Percentiles rank a stretch among this genome's conserved stretches.
Evolutionary conservation across 2,888 invertebrate genomes (phyloP).

Genomic region (Physocephala rufipes): DNA sequence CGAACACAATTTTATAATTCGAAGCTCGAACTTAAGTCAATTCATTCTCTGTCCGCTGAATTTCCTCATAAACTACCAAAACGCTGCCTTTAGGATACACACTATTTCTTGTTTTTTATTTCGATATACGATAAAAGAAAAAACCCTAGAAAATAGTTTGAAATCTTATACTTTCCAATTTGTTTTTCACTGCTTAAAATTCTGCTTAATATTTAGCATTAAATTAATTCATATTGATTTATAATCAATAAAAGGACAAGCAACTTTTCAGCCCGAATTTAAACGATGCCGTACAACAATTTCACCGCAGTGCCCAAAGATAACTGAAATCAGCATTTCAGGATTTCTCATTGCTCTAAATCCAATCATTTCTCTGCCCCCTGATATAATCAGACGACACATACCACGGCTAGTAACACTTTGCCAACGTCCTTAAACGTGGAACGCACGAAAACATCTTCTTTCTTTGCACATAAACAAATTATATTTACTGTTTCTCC

Average conservation of each 20-base stretch:
- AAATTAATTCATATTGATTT: not conserved
- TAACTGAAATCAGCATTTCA: slow-evolving; percentile 21
- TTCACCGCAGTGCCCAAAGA: slow-evolving; percentile 28
- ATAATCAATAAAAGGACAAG: too few relatives aligned
- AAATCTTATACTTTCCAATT: not conserved
- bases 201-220: not conserved
- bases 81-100: not conserved
- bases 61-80: not conserved
- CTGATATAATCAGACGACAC: not conserved
- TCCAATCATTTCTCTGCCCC: slow-evolving; percentile 5
- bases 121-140: not conserved
- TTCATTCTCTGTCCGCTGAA: not conserved
- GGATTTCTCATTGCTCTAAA: slow-evolving; percentile 22
- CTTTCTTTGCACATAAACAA: slow-evolving; percentile 22
- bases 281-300: slow-evolving; percentile 9
- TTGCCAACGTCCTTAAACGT: slow-evolving; percentile 3
- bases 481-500: slow-evolving; percentile 17
- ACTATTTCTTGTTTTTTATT: not conserved
- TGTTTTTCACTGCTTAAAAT: slow-evolving; percentile 5
- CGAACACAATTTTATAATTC: not conserved
- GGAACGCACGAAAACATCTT: slow-evolving; percentile 29
- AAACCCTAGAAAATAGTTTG: not conserved
- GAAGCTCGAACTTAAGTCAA: not conserved
- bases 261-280: not conserved
- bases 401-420: not conserved